Percentiles rank a stretch among this genome's conserved stretches.
These are phyloP conservation scores for Petrocephalus zakoni DNA, from an alignment of 2,113 vertebrate species.

Conservation along the genomic window DNA sequence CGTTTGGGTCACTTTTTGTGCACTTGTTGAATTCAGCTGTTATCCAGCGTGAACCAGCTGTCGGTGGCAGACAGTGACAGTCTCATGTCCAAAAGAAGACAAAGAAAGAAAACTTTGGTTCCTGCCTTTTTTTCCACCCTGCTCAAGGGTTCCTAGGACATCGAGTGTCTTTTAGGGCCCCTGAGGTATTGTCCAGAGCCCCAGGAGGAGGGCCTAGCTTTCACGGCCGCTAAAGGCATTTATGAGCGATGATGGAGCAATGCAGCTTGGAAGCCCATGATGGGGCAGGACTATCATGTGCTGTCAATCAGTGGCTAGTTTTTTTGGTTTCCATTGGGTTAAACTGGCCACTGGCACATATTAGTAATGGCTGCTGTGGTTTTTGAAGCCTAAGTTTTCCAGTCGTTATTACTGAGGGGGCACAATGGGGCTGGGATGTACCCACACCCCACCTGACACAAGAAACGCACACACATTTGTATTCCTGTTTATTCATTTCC, in stretches of 20 bases:
- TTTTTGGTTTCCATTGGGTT: neutral
- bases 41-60: constrained; percentile 71
- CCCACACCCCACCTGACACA: neutral
- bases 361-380: neutral
- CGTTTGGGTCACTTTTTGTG: constrained; percentile 50
- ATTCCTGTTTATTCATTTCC: too few species aligned
- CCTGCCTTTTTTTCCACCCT: constrained; percentile 57
- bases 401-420: neutral
- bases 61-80: constrained; percentile 51
- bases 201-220: constrained; percentile 48
- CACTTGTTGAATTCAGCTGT: constrained; percentile 63
- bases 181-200: constrained; percentile 28
- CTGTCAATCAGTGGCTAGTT: neutral
- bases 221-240: constrained; percentile 30
- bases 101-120: constrained; percentile 48
- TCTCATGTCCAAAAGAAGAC: neutral
- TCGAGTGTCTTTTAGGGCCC: constrained; percentile 29
- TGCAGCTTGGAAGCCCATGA: constrained; percentile 36
- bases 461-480: neutral
- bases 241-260: constrained; percentile 53
- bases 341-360: neutral
- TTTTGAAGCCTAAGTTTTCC: neutral
- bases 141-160: constrained; percentile 33
- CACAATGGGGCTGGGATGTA: neutral
- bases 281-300: neutral